Base-by-base conservation (phyloP, 2,888 invertebrate genomes). In the Cheilosia impressa region DNA sequence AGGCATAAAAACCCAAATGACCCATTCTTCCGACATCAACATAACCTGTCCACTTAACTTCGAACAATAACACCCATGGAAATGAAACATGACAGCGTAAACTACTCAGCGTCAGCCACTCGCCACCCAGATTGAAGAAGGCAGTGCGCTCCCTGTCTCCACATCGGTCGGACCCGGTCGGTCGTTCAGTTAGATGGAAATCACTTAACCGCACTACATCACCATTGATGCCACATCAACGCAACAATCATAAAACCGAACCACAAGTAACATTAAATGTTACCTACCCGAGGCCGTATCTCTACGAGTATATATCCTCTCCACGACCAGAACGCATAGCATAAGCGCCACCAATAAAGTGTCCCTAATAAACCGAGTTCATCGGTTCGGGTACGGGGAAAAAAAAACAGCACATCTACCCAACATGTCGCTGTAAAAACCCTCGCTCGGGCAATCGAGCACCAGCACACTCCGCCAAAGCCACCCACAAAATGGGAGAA, bases 121-220 rank as follows among this genome's bases (percentile, higher is more conserved):
- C n/a, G n/a, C 45, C 17, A 19, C 34, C 34, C 43, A 41, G 17
- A 57, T 75, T 84, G 31, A 76, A 69, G 79, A 24, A 52, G 24
- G n/a, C 69, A 27, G 6, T 27, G 45, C 19, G 34, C 63, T 1
- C 22, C 24, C 19, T 50, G 55, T 45, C 55, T 57, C 47, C 17
- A 19, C 19, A 55, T 10, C 17, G 27, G 27, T 41, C 17, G 50
- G 52, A 58, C 57, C 19, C 38, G 17, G 34, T 19, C 9, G 19
- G 24, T 62, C 65, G 47, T 17, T 53, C 47, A 19, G 38, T 41
- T 47, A 43, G 58, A 65, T 77, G 71, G 71, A 81, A 85, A 85
- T 85, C 85, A 85, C 85, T 85, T 85, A 81, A 81, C 81, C 85
- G 72, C 81, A 81, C 81, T 72, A 81, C 72, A 84, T 84, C 80